Percentiles rank a stretch among this genome's conserved stretches.
Conservation (phyloP, 2,113 vertebrate species). For the Echinops telfairi region DNA sequence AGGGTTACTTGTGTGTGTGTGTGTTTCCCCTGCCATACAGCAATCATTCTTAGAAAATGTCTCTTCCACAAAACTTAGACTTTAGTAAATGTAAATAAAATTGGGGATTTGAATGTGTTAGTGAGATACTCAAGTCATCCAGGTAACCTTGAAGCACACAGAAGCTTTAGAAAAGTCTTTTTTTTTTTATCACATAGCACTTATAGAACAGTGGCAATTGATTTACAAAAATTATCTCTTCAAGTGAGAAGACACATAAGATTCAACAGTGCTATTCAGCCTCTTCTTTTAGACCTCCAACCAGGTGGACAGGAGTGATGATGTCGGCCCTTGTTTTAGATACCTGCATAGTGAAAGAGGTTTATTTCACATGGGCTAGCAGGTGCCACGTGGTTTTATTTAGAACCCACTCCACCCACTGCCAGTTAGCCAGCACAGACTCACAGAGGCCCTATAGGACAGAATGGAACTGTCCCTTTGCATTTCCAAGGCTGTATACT, state of each 20-base stretch:
- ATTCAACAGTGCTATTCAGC: background rate
- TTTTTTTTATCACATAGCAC: conserved; percentile 31
- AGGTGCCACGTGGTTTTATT: background rate
- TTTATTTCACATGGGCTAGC: conserved; percentile 51
- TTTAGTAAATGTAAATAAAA: background rate
- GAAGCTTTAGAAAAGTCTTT: conserved; percentile 2
- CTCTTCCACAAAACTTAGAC: conserved; percentile 72
- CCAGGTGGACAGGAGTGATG: conserved; percentile 25
- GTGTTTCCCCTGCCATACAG: background rate
- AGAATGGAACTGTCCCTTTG: no score
- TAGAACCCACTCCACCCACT: background rate
- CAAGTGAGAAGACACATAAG: conserved; percentile 13
- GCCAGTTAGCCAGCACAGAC: no score
- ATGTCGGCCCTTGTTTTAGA: background rate
- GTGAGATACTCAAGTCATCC: conserved; percentile 2
- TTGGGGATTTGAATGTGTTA: conserved; percentile 5
- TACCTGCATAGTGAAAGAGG: conserved; percentile 62
- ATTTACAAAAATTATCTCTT: conserved; percentile 24
- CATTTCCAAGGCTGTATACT: no score
- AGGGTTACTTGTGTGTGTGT: background rate
- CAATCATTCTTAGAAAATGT: conserved; percentile 65
- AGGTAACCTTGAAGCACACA: background rate
- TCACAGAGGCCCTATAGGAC: no score
- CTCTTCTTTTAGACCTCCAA: conserved; percentile 61
- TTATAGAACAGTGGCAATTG: background rate